Conservation (phyloP, 2,113 vertebrate species). For the Puma concolor region DNA sequence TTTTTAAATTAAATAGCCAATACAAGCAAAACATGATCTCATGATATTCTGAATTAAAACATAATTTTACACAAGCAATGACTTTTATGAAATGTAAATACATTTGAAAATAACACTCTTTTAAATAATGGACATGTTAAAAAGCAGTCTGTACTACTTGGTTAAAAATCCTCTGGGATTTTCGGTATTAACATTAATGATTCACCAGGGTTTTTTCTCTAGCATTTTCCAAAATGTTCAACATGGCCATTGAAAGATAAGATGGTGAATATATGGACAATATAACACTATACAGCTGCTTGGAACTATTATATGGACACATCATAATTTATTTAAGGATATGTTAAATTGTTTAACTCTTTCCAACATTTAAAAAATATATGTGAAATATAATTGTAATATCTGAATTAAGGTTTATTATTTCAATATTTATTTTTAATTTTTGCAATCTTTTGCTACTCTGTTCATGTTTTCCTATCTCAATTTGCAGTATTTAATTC, state of each 20-base stretch:
- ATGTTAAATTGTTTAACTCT: background rate
- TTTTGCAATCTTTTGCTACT: background rate
- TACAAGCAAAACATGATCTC: background rate
- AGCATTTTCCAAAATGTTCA: background rate
- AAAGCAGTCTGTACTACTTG: background rate
- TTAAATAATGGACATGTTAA: background rate
- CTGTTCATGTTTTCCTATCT: background rate
- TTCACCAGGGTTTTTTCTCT: background rate
- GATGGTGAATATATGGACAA: background rate
- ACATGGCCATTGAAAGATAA: background rate
- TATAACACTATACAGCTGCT: background rate
- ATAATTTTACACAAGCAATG: background rate
- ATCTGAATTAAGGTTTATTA: background rate
- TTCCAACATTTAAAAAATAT: background rate
- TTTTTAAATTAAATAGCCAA: background rate
- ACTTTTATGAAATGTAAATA: background rate
- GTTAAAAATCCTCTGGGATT: background rate
- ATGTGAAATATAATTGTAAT: background rate
- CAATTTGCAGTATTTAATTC: background rate
- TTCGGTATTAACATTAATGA: background rate
- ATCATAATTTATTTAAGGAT: background rate
- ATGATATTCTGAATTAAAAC: background rate
- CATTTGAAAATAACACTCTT: background rate
- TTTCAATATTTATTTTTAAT: background rate
- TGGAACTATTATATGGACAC: background rate